Percentiles rank a stretch among this genome's conserved stretches.
phyloP scores from a whole-genome alignment of 2,888 invertebrate species.

The Lepidochitona cinerea region DNA sequence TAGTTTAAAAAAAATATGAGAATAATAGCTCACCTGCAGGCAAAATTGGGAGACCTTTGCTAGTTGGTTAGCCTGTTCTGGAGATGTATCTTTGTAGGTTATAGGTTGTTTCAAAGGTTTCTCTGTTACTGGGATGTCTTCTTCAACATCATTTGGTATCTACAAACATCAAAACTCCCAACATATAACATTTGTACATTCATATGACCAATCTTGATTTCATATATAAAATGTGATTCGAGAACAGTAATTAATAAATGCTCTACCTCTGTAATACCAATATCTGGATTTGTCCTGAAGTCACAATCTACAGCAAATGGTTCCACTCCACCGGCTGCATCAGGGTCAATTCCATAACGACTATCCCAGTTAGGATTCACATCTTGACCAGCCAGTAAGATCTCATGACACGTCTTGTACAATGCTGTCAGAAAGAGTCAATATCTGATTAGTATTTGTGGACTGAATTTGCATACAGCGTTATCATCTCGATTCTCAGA shows the following conservation, averaged over 20 bases:
- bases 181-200: no score
- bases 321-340: conserved; percentile 36
- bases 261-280: conserved; percentile 10
- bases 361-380: background rate
- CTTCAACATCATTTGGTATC: background rate
- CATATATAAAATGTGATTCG: no score
- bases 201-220: no score
- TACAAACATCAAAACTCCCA: no score
- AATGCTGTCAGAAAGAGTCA: background rate
- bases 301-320: conserved; percentile 52
- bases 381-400: background rate
- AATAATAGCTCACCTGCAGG: background rate
- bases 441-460: no score
- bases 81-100: background rate
- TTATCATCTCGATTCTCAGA: no score
- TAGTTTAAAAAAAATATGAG: background rate
- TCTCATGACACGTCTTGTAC: background rate
- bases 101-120: background rate
- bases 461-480: no score
- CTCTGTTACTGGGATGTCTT: background rate
- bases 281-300: conserved; percentile 23
- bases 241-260: no score
- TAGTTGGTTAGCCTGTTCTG: background rate
- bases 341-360: conserved; percentile 48
- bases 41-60: background rate